A percentile compares a stretch with the other conserved stretches of the same genome.
Evolutionary conservation across 2,797 vertebrate species (phyloP).

Genomic region (Leontopithecus rosalia): DNA sequence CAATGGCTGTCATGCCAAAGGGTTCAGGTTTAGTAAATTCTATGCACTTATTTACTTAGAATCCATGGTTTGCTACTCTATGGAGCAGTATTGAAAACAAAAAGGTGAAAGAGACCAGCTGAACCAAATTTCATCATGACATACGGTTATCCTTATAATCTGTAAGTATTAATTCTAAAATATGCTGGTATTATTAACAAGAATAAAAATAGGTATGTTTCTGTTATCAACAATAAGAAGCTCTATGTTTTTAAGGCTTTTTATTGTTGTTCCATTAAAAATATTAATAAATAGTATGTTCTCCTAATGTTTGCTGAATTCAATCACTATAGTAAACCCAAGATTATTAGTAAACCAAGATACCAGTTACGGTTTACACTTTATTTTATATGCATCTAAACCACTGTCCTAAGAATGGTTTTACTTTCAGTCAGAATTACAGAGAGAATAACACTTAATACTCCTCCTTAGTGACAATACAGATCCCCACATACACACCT

Average conservation of each 20-base stretch:
- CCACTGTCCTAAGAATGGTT: neutral
- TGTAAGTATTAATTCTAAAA: neutral
- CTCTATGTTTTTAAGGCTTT: neutral
- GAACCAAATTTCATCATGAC: neutral
- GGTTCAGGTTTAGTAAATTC: neutral
- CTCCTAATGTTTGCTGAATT: neutral
- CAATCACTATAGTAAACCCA: neutral
- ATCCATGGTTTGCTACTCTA: neutral
- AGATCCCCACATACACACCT: neutral
- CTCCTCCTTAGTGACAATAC: neutral
- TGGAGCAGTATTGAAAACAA: neutral
- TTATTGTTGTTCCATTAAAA: neutral
- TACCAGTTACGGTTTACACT: neutral
- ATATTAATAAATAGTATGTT: neutral
- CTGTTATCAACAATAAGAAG: neutral
- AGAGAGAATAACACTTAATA: neutral
- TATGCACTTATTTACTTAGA: neutral
- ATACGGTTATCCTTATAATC: neutral
- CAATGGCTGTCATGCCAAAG: neutral
- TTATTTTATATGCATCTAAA: neutral
- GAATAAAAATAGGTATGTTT: neutral
- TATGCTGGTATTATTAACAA: neutral
- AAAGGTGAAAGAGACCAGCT: neutral
- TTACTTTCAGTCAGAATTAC: neutral
- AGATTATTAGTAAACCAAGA: neutral